Conservation (phyloP, 1,140 invertebrate genomes). For the Drosophila tani region DNA sequence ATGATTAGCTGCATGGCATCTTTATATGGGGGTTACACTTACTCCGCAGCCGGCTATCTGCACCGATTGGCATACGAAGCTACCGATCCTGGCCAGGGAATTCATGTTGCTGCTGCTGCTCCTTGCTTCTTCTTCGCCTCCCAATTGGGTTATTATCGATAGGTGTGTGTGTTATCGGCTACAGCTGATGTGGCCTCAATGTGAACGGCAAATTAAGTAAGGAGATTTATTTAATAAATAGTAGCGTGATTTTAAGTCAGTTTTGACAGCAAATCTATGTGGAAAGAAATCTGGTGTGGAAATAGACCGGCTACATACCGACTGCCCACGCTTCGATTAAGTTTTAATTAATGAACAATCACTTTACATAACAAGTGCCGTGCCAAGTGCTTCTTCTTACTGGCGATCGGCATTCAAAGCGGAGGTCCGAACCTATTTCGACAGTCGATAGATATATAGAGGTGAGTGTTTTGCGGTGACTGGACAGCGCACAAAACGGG, state of each 20-base stretch:
- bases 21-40: conserved; percentile 28
- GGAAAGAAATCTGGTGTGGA: not conserved
- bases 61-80: conserved; percentile 67
- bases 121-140: not conserved
- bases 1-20: not conserved
- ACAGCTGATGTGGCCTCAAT: conserved; percentile 11
- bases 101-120: conserved; percentile 58
- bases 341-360: conserved; percentile 62
- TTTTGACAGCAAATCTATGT: not conserved
- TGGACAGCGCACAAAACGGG: not conserved
- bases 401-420: not conserved
- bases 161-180: conserved; percentile 12
- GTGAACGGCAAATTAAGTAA: not conserved
- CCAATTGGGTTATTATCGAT: not conserved
- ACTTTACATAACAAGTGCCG: conserved; percentile 66
- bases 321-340: not conserved
- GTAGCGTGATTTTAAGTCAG: not conserved
- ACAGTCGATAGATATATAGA: too few species aligned
- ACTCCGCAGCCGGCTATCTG: conserved; percentile 79
- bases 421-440: not conserved
- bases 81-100: conserved; percentile 61
- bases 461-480: not conserved
- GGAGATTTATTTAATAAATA: not conserved
- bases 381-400: conserved; percentile 47
- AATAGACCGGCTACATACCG: not conserved